phyloP scores from a whole-genome alignment of 2,797 vertebrate genomes.

The Squalus acanthias region DNA sequence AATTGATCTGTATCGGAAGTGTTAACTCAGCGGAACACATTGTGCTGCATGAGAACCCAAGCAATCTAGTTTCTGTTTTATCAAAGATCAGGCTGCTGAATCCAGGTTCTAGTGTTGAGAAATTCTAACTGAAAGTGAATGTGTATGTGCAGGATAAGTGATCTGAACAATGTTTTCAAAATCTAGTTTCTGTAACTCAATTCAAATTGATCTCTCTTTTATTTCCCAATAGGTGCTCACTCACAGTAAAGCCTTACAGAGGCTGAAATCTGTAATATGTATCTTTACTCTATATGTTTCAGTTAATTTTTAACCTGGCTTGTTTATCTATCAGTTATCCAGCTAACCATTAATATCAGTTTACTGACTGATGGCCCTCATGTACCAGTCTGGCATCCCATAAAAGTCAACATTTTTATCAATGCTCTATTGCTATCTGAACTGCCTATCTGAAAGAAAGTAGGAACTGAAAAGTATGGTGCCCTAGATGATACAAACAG shows the following conservation, averaged over 20 bases:
- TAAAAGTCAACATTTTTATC: constrained; percentile 68
- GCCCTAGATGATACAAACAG: constrained; percentile 22
- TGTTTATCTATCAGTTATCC: constrained; percentile 86
- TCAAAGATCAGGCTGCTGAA: neutral
- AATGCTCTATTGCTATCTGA: constrained; percentile 25
- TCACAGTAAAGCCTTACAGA: neutral
- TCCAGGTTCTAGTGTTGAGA: neutral
- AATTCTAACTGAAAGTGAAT: neutral
- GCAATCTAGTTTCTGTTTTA: neutral
- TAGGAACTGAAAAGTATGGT: constrained; percentile 22
- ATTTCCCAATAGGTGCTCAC: constrained; percentile 25
- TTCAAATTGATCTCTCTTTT: constrained; percentile 28
- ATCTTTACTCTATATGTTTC: constrained; percentile 47
- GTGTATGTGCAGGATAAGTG: neutral
- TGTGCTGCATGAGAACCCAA: neutral
- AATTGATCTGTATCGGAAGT: constrained; percentile 20
- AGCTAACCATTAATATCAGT: constrained; percentile 99
- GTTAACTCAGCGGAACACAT: neutral
- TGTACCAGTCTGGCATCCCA: constrained; percentile 69
- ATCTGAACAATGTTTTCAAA: constrained; percentile 30
- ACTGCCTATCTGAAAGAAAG: neutral
- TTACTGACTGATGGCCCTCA: constrained; percentile 94
- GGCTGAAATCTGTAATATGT: constrained; percentile 7
- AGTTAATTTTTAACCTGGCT: constrained; percentile 97
- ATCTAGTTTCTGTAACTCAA: constrained; percentile 19